These are phyloP conservation scores for Tyrannus savana DNA, from an alignment of 2,113 vertebrate genomes.

Conservation along the genomic window DNA sequence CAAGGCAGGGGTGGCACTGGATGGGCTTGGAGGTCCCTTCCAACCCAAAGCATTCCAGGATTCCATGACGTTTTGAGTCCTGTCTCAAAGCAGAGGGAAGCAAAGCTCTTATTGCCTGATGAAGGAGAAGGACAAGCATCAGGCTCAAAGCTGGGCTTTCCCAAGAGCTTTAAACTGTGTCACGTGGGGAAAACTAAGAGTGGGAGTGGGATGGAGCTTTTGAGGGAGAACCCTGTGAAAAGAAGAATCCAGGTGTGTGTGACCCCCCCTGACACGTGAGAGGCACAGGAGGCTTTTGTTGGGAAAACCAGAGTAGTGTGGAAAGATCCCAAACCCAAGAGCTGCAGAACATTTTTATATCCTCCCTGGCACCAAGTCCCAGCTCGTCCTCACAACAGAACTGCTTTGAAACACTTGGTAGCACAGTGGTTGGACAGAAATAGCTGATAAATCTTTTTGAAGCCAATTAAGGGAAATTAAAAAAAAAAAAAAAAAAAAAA, in stretches of 20 bases:
- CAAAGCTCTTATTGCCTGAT: background rate
- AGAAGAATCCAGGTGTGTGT: background rate
- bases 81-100: background rate
- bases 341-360: background rate
- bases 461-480: background rate
- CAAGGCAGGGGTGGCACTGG: background rate
- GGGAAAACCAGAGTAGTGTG: background rate
- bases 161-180: background rate
- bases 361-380: background rate
- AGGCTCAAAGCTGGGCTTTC: background rate
- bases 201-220: background rate
- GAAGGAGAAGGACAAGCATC: background rate
- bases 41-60: background rate
- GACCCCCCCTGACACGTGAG: background rate
- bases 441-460: background rate
- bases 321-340: background rate
- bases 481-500: background rate
- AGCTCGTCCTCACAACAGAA: background rate
- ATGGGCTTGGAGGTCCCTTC: background rate
- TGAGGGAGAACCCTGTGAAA: background rate
- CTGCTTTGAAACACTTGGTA: background rate
- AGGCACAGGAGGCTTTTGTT: background rate
- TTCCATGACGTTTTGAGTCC: background rate
- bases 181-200: background rate
- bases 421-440: background rate